Evolutionary conservation across 1,140 invertebrate genomes (phyloP).

Genomic region (Macrocentrus cingulum): DNA sequence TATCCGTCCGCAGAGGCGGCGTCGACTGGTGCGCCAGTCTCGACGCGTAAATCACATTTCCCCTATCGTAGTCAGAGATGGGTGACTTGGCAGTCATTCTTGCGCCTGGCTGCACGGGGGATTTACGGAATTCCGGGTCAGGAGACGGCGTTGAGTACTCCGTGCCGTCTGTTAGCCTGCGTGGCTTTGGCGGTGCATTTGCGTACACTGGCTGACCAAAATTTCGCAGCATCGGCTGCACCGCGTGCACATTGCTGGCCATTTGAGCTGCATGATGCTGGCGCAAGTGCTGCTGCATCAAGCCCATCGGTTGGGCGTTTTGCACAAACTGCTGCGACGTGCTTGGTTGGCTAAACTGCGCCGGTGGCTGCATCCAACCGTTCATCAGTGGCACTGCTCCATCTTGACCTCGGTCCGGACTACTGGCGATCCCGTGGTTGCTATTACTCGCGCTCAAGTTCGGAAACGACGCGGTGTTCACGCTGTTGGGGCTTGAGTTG

Average conservation of each 20-base stretch:
- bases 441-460: conserved; percentile 44
- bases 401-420: conserved; percentile 28
- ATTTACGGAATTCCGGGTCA: conserved; percentile 47
- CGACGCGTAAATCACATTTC: conserved; percentile 44
- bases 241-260: conserved; percentile 8
- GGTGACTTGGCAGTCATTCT: conserved; percentile 40
- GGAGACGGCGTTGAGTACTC: conserved; percentile 73
- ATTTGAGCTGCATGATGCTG: conserved; percentile 12
- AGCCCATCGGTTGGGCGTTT: conserved; percentile 21
- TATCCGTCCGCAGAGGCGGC: conserved; percentile 47
- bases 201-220: conserved; percentile 76
- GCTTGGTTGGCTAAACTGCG: conserved; percentile 39
- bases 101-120: conserved; percentile 41
- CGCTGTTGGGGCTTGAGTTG: conserved; percentile 51
- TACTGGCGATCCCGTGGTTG: conserved; percentile 39
- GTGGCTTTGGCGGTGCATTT: conserved; percentile 85
- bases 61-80: conserved; percentile 42
- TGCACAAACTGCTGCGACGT: conserved; percentile 36
- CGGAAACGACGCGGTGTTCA: conserved; percentile 49
- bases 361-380: conserved; percentile 47
- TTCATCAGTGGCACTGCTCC: conserved; percentile 39
- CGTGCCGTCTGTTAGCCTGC: conserved; percentile 64
- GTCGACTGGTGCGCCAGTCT: conserved; percentile 34
- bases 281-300: conserved; percentile 13
- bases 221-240: conserved; percentile 41